Evolutionary conservation across 2,113 vertebrate species (phyloP).

Genomic region (Delphinapterus leucas): DNA sequence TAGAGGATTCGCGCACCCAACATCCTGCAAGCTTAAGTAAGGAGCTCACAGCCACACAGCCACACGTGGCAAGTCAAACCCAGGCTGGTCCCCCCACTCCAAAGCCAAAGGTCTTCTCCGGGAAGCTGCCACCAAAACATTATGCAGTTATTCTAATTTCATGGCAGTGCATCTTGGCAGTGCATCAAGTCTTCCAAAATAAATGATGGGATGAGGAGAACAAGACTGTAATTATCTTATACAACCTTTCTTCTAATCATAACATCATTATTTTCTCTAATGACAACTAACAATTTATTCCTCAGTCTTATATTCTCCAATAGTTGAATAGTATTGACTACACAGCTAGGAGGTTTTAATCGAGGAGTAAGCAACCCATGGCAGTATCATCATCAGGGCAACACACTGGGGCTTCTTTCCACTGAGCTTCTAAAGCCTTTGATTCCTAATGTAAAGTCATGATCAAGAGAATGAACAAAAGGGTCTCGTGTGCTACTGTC

Average conservation of each 20-base stretch:
- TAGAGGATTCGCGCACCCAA: neutral
- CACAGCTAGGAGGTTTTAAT: neutral
- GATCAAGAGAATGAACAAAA: neutral
- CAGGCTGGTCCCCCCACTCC: neutral
- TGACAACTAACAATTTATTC: neutral
- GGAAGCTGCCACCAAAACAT: neutral
- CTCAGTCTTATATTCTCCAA: neutral
- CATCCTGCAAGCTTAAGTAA: neutral
- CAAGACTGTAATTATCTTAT: neutral
- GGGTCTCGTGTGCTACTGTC: rapidly evolving
- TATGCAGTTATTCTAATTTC: neutral
- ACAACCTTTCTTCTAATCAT: neutral
- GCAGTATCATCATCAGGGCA: neutral
- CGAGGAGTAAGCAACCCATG: neutral
- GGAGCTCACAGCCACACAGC: neutral
- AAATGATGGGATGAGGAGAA: neutral
- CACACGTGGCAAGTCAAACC: neutral
- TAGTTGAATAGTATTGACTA: neutral
- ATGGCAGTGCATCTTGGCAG: neutral
- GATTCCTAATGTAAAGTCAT: neutral
- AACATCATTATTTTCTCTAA: neutral
- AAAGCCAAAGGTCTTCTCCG: neutral
- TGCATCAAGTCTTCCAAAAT: neutral
- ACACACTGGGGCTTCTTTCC: neutral
- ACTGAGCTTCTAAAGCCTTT: neutral